Base-by-base conservation (phyloP, 2,797 vertebrate genomes). In the Cynopterus sphinx region DNA sequence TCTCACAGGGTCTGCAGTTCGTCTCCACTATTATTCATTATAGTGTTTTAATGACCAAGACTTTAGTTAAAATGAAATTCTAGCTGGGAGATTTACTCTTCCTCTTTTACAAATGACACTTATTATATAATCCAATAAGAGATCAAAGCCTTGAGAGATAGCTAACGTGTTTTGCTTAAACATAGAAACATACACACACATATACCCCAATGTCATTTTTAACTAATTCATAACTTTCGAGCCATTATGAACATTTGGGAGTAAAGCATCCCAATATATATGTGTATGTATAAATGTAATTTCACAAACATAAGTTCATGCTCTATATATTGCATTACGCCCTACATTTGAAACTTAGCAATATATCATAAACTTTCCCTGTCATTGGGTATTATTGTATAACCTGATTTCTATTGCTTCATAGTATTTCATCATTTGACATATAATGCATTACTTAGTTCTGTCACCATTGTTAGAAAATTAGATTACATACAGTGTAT, bases 11-110 rank as follows among this genome's bases (percentile, higher is more conserved):
- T 94, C 63, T 87, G 74, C 85, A 90, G 96, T 84, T 90, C 53
- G 43, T 61, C 12, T 33, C 13, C 65, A 91, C 39, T 13, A 24
- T 73, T 91, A 93, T 61, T 93, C 31, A 83, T 49, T 93, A 8
- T 87, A 90, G 49, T 84, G 41, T 86, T 63, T 93, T 91, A 89
- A 93, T 65, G 39, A 91, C 31, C 46, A 39, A 68, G 13, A 55
- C 26, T 90, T 95, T 55, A 82, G 73, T 93, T 88, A 86, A 91
- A 94, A 74, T 85, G 28, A 90, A 94, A 90, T 90, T 55, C 83
- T 79, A 79, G 46, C 59, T 94, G 57, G 43, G 71, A 90, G 57
- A 83, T 16, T 10, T 88, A 75, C 55, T 11, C 26, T 15, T 31
- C 43, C 51, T 11, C 2, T 31, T 36, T 79, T 71, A 83, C 19